Percentiles rank a stretch among this genome's conserved stretches.
Evolutionary conservation across 2,797 vertebrate species (phyloP).

Genomic region (Chloroceryle inda): DNA sequence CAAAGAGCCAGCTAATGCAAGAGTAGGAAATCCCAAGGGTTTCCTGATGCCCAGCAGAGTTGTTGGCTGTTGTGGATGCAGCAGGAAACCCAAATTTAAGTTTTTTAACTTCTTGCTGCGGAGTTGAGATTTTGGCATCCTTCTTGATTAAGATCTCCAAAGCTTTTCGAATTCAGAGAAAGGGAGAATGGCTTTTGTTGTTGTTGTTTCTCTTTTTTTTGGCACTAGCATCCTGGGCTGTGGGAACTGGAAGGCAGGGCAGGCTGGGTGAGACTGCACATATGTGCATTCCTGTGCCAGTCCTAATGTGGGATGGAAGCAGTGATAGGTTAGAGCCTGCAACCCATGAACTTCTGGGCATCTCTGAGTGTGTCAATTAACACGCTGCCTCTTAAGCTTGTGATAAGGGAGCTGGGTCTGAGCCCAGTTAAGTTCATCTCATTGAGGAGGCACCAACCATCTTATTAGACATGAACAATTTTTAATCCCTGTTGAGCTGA

Average conservation of each 20-base stretch:
- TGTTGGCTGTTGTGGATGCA: not conserved
- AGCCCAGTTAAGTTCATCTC: constrained; percentile 28
- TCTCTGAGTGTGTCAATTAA: not conserved
- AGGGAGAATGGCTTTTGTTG: too few species aligned
- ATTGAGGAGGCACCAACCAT: not conserved
- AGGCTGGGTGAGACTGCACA: not conserved
- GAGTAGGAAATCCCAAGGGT: not conserved
- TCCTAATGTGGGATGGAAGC: not conserved
- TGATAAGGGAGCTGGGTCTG: not conserved
- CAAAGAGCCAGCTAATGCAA: not conserved
- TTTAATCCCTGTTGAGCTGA: constrained; percentile 8
- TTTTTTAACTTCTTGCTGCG: not conserved
- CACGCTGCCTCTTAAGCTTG: not conserved
- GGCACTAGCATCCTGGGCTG: not conserved
- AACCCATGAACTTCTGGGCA: not conserved
- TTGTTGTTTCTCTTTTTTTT: not conserved
- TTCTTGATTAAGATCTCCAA: not conserved
- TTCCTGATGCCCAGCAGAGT: not conserved
- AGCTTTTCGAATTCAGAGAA: not conserved
- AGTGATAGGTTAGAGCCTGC: not conserved
- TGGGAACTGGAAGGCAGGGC: not conserved
- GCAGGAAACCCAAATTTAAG: not conserved
- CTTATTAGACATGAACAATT: not conserved
- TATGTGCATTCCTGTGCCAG: not conserved
- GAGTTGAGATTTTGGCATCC: not conserved